Evolutionary conservation across 2,113 vertebrate genomes (phyloP).

Genomic region (Coptodon rendalli): DNA sequence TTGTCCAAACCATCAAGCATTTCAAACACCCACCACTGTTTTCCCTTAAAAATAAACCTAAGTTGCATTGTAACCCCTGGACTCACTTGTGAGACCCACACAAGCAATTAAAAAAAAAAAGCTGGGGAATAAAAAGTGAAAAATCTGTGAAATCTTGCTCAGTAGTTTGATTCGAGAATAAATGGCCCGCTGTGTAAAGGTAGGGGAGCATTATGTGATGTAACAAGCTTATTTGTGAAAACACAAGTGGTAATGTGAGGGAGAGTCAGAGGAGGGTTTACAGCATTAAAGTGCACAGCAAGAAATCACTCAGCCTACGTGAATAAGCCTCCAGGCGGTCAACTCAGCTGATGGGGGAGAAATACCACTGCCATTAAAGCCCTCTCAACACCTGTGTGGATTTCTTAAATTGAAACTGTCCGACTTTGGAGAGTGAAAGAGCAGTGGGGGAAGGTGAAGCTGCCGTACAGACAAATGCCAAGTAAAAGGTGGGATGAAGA

Average conservation of each 20-base stretch:
- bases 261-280: slow-evolving; percentile 3
- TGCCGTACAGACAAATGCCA: slow-evolving; percentile 9
- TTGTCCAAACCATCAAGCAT: background rate
- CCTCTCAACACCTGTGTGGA: slow-evolving; percentile 50
- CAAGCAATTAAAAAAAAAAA: background rate
- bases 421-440: background rate
- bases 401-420: slow-evolving; percentile 57
- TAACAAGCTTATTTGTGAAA: slow-evolving; percentile 60
- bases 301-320: slow-evolving; percentile 46
- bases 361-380: slow-evolving; percentile 35
- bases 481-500: background rate
- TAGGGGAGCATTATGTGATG: slow-evolving; percentile 28
- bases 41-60: background rate
- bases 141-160: slow-evolving; percentile 15
- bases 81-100: background rate
- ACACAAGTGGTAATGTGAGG: slow-evolving; percentile 8
- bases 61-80: background rate
- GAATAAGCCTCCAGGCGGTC: slow-evolving; percentile 40
- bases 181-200: slow-evolving; percentile 16
- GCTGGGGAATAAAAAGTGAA: background rate
- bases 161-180: slow-evolving; percentile 26
- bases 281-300: slow-evolving; percentile 47
- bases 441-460: background rate
- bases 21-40: background rate
- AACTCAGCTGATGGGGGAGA: slow-evolving; percentile 31